A percentile compares a stretch with the other conserved stretches of the same genome.
phyloP scores from a whole-genome alignment of 1,140 invertebrate genomes.

The Odontomachus brunneus region DNA sequence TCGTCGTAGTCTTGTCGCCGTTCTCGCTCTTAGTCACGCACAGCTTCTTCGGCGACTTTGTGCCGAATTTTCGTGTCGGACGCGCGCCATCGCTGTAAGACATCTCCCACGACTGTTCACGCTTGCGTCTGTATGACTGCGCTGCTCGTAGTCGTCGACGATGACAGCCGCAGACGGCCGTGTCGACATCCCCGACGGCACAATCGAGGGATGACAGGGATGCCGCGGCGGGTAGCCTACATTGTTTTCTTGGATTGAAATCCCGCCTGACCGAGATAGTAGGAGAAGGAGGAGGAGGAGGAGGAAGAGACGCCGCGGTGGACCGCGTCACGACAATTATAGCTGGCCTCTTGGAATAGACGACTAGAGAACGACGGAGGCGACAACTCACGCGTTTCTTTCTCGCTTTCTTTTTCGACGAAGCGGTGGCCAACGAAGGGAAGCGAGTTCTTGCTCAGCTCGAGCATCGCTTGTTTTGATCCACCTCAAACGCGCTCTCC shows the following conservation, averaged over 20 bases:
- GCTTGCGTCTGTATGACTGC: constrained; percentile 47
- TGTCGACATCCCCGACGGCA: constrained; percentile 69
- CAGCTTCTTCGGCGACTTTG: constrained; percentile 84
- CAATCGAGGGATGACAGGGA: constrained; percentile 3
- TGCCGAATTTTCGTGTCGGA: constrained; percentile 83
- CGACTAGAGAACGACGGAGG: not conserved
- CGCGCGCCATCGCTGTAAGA: constrained; percentile 86
- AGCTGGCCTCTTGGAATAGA: not conserved
- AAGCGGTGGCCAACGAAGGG: constrained; percentile 7
- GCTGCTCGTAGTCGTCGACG: constrained; percentile 43
- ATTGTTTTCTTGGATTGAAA: not conserved
- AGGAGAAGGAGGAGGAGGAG: not conserved
- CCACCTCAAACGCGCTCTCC: constrained; percentile 8
- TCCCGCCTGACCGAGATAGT: not conserved
- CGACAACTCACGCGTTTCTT: not conserved
- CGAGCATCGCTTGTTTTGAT: constrained; percentile 68
- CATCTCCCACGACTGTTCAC: constrained; percentile 78
- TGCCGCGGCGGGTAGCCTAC: not conserved
- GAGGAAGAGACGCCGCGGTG: constrained; percentile 12
- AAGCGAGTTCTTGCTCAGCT: constrained; percentile 29
- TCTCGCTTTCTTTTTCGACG: not conserved
- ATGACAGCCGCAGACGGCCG: constrained; percentile 39
- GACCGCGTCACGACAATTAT: constrained; percentile 23
- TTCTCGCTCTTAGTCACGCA: constrained; percentile 84
- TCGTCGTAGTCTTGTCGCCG: constrained; percentile 81